Conservation (phyloP, 2,797 vertebrate genomes). For the Graptemys geographica region DNA sequence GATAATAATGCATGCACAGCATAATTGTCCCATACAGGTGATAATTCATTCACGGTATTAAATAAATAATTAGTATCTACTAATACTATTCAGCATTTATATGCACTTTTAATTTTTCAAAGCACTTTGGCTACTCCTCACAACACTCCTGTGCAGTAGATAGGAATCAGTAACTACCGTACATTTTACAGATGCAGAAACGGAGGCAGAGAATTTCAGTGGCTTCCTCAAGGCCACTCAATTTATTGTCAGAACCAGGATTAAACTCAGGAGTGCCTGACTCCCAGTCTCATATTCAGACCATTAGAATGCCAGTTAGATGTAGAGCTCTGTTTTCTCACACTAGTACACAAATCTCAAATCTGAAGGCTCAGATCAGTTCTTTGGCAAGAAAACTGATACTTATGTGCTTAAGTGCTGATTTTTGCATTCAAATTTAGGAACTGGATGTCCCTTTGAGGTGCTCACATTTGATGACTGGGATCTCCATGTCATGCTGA, state of each 20-base stretch:
- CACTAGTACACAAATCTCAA: neutral
- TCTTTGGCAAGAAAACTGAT: neutral
- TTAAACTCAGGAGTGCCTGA: neutral
- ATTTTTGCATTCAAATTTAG: fast-evolving
- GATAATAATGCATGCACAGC: fast-evolving
- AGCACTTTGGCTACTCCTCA: neutral
- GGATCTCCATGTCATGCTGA: fast-evolving
- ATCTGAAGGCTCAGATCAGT: neutral
- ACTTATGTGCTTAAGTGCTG: neutral
- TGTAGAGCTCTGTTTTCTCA: fast-evolving
- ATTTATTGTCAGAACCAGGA: neutral
- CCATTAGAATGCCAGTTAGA: neutral
- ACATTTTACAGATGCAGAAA: neutral
- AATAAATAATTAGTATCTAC: neutral
- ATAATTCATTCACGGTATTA: neutral
- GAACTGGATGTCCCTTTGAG: neutral
- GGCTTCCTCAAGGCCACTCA: fast-evolving
- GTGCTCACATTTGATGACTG: fast-evolving
- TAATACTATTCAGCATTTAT: neutral
- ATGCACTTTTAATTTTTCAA: neutral
- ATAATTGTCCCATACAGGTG: neutral
- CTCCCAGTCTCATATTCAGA: fast-evolving
- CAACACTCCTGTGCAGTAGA: fast-evolving
- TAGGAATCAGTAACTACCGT: neutral
- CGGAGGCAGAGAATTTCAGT: fast-evolving